phyloP scores from a whole-genome alignment of 2,797 vertebrate species.

The Gymnothorax reevesii region DNA sequence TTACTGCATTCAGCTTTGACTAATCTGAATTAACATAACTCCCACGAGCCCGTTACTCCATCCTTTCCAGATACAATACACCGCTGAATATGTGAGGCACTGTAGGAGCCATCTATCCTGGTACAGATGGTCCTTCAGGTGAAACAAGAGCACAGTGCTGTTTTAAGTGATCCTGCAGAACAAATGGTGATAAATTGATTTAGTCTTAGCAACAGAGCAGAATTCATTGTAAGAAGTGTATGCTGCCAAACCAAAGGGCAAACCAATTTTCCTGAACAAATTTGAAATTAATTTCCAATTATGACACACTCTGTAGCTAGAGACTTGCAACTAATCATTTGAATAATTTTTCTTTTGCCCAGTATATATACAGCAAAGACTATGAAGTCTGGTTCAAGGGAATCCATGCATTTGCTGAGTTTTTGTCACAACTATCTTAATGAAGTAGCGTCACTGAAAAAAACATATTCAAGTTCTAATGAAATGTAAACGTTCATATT shows the following conservation, averaged over 20 bases:
- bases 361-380: not conserved
- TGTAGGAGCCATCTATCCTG: no score
- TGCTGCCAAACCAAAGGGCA: not conserved
- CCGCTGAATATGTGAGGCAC: not conserved
- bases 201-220: not conserved
- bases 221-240: not conserved
- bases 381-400: no score
- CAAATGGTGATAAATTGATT: not conserved
- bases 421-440: no score
- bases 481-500: not conserved
- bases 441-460: not conserved
- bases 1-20: not conserved
- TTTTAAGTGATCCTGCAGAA: not conserved
- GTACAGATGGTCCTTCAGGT: not conserved
- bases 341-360: not conserved
- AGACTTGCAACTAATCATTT: slow-evolving; percentile 3
- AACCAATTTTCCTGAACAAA: not conserved
- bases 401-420: no score
- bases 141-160: not conserved
- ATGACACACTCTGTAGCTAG: not conserved
- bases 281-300: not conserved
- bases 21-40: not conserved
- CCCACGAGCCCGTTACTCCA: not conserved
- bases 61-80: not conserved
- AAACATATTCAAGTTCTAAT: not conserved